A percentile compares a stretch with the other conserved stretches of the same genome.
phyloP scores from a whole-genome alignment of 2,888 invertebrate species.

The Harpalus rubripes region DNA sequence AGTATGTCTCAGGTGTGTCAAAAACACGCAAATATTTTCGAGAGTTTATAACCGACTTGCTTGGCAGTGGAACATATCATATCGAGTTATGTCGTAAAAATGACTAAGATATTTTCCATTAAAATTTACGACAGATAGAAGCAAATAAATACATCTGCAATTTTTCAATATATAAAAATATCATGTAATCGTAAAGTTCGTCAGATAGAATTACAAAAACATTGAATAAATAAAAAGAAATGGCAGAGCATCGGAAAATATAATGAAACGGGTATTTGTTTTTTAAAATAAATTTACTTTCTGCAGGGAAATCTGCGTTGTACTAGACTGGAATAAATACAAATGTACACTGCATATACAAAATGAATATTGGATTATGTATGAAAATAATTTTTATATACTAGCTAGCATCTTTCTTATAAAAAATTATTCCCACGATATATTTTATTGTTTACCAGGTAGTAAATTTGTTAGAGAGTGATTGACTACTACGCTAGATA shows the following conservation, averaged over 20 bases:
- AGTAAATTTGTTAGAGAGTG: no score
- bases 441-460: no score
- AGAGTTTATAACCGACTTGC: background rate
- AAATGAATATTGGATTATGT: no score
- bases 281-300: slow-evolving; percentile 12
- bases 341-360: no score
- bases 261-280: background rate
- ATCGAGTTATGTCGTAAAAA: background rate
- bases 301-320: background rate
- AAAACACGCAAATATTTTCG: background rate
- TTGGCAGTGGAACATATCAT: background rate
- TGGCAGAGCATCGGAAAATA: background rate
- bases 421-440: no score
- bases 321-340: background rate
- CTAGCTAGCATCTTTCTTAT: no score
- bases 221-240: slow-evolving; percentile 5
- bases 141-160: slow-evolving; percentile 1
- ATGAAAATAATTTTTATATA: no score
- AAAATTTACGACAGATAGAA: background rate
- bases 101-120: slow-evolving; percentile 17
- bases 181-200: slow-evolving; percentile 3
- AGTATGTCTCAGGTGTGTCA: background rate
- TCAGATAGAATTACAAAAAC: background rate
- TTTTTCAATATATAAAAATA: background rate
- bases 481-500: no score